Base-by-base conservation (phyloP, 2,113 vertebrate species). In the Aphelocoma coerulescens region DNA sequence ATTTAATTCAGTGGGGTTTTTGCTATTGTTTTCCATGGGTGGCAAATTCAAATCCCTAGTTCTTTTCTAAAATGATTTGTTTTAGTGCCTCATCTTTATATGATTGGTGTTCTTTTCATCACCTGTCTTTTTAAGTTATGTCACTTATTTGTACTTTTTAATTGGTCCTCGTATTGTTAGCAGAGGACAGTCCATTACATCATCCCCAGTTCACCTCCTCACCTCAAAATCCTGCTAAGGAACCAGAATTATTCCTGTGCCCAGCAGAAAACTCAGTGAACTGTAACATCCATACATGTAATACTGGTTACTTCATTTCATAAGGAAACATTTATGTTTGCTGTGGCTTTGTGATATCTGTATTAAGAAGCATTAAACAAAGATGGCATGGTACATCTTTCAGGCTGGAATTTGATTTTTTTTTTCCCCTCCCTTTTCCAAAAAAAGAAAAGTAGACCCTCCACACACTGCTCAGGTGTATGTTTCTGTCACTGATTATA, bases 1-100 rank as follows among this genome's bases (percentile, higher is more conserved):
- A 32, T 85, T 83, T 78, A 68, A 85, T 91, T 91, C 68, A 35
- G 54, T 48, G 48, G 35, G 43, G 62, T 7, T 88, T 92, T 85
- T 82, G 16, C 85, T 76, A 75, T 78, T 91, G 58, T 80, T 89
- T 85, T 63, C 87, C 80, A 71, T 55, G 54, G 16, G 51, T 76
- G 51, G 82, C 71, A 85, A 82, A 39, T 89, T 93, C 72, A 95
- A 84, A 73, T 63, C 49, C 33, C 35, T 76, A 55, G 48, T 83
- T 51, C 32, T 76, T 93, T 89, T 30, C 58, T 43, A 79, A 39
- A 4, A 8, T 8, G 26, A 55, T 54, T 37, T 37, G 35, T 37
- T 91, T 85, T 62, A 83, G 20, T 43, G 39, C 51, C 46, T 80
- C 54, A 27, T 62, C n/a, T 90, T 88, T 43, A 33, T 27, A 32